These are phyloP conservation scores for Sycophila texana DNA, from an alignment of 2,888 invertebrate species.

Conservation along the genomic window DNA sequence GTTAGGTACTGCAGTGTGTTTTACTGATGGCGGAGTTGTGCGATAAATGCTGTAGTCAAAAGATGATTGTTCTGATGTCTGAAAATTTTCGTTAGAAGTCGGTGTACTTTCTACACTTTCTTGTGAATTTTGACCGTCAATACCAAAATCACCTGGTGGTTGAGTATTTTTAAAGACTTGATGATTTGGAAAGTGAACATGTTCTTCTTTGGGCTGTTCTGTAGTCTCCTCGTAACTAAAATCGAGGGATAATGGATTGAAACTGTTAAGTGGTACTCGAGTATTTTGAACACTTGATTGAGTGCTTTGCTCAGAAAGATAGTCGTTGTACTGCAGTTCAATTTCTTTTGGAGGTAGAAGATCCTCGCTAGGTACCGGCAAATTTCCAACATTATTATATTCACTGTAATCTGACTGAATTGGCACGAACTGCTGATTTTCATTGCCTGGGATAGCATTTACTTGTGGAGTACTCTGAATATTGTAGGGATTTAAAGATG, in stretches of 20 bases:
- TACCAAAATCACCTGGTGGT: not conserved
- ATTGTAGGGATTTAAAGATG: not conserved
- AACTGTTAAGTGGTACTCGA: not conserved
- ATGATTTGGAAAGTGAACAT: not conserved
- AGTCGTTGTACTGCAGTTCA: not conserved
- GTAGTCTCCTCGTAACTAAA: not conserved
- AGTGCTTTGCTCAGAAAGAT: conserved; percentile 1
- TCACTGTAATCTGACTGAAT: conserved; percentile 16
- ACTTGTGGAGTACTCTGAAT: conserved; percentile 5
- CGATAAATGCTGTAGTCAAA: not conserved
- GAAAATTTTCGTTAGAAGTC: not conserved
- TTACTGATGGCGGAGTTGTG: not conserved
- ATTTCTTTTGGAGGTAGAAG: not conserved
- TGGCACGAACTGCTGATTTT: conserved; percentile 28
- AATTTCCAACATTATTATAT: conserved; percentile 27
- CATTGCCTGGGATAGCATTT: not conserved
- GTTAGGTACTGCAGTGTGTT: not conserved
- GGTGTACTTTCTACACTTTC: not conserved
- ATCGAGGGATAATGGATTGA: not conserved
- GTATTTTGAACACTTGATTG: not conserved
- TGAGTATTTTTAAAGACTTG: not conserved
- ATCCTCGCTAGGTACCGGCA: not conserved
- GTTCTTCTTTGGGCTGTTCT: not conserved
- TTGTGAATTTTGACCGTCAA: not conserved
- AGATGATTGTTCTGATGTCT: not conserved